These are phyloP conservation scores for Calephelis perditalis DNA, from an alignment of 2,888 invertebrate species.

Conservation along the genomic window DNA sequence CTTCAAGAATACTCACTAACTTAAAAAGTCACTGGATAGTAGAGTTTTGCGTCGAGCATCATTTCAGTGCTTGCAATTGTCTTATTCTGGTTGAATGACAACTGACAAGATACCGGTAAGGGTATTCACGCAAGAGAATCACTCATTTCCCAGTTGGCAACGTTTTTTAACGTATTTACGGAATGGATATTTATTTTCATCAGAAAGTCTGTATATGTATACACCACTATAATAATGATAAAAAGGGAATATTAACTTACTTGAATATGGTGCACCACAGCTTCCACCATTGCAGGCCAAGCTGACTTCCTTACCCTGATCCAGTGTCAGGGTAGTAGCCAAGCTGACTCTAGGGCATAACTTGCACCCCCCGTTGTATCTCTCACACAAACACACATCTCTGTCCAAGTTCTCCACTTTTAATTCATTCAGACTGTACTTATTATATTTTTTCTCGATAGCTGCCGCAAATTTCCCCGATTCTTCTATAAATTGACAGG, in stretches of 20 bases:
- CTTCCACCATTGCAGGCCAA: slow-evolving; percentile 50
- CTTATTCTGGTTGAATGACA: too few species aligned
- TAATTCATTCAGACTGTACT: slow-evolving; percentile 63
- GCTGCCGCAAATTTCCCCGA: slow-evolving; percentile 51
- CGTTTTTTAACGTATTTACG: too few species aligned
- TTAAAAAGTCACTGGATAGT: too few species aligned
- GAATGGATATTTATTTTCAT: too few species aligned
- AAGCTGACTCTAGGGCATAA: slow-evolving; percentile 54
- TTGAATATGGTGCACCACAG: slow-evolving; percentile 47
- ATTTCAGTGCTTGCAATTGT: too few species aligned
- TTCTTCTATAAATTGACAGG: slow-evolving; percentile 50
- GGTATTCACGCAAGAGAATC: too few species aligned
- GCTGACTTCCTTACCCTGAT: slow-evolving; percentile 50
- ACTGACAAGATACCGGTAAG: too few species aligned
- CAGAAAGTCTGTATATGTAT: too few species aligned
- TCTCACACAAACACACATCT: slow-evolving; percentile 62
- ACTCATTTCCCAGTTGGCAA: too few species aligned
- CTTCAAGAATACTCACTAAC: too few species aligned
- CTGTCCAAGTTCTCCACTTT: slow-evolving; percentile 56
- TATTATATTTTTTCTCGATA: slow-evolving; percentile 49
- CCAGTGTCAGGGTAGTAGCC: slow-evolving; percentile 45
- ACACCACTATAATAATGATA: too few species aligned
- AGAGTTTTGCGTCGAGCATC: too few species aligned
- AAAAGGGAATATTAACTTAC: slow-evolving; percentile 41
- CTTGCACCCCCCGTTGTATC: slow-evolving; percentile 68